phyloP scores from a whole-genome alignment of 1,140 invertebrate species.

The Eurosta solidaginis region DNA sequence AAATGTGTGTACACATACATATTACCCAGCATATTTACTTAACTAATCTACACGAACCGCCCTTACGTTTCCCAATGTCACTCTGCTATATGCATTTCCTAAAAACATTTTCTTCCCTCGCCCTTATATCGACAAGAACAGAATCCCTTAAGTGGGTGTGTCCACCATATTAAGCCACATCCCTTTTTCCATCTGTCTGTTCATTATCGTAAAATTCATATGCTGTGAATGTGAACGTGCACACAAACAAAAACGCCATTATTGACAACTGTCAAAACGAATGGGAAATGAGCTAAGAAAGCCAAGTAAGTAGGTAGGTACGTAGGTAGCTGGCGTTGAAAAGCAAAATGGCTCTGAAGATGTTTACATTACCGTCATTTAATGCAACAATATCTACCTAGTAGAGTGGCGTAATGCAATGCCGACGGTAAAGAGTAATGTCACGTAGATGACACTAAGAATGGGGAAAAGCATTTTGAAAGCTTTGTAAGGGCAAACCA shows the following conservation, averaged over 20 bases:
- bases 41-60: background rate
- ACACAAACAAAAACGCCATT: background rate
- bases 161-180: slow-evolving; percentile 8
- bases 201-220: background rate
- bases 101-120: background rate
- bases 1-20: too few relatives aligned
- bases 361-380: too few relatives aligned
- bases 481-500: too few relatives aligned
- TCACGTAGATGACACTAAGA: too few relatives aligned
- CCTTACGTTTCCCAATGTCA: background rate
- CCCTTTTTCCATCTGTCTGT: background rate
- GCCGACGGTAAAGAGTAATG: too few relatives aligned
- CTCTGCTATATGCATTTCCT: too few relatives aligned
- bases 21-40: background rate
- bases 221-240: background rate
- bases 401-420: too few relatives aligned
- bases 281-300: background rate
- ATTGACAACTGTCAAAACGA: background rate
- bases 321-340: background rate
- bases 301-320: too few relatives aligned
- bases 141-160: slow-evolving; percentile 1
- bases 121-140: background rate
- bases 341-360: background rate
- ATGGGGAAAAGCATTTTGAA: too few relatives aligned
- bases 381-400: too few relatives aligned